Evolutionary conservation across 2,888 invertebrate species (phyloP).

Genomic region (Sesia bembeciformis): DNA sequence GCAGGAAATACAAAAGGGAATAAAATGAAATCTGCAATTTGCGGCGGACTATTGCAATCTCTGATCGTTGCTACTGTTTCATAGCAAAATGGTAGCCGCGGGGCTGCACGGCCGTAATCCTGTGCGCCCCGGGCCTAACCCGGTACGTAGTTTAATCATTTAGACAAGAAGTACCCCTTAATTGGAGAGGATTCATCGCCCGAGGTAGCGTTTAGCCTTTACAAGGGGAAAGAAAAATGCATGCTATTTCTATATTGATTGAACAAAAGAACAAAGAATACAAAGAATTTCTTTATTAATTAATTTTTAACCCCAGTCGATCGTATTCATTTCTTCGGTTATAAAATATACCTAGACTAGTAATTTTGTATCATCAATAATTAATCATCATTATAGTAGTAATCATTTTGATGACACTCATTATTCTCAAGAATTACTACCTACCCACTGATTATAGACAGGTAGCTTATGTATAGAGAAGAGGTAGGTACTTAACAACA

Average conservation of each 20-base stretch:
- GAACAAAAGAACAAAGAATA: not conserved
- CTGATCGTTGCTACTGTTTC: constrained; percentile 37
- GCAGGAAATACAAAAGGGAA: not conserved
- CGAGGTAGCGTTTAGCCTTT: constrained; percentile 19
- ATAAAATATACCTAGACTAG: no score
- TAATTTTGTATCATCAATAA: no score
- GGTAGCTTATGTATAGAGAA: no score
- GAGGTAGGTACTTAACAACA: no score
- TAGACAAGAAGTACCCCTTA: constrained; percentile 56
- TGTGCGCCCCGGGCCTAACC: constrained; percentile 32
- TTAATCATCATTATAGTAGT: no score
- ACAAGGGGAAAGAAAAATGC: not conserved
- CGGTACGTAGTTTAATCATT: constrained; percentile 45
- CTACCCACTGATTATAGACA: no score
- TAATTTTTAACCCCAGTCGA: no score
- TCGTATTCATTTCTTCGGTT: no score
- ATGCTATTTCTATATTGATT: not conserved
- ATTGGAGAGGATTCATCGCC: constrained; percentile 51
- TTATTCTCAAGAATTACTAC: no score
- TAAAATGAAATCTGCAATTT: not conserved
- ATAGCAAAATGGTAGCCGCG: constrained; percentile 29
- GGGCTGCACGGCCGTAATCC: constrained; percentile 12
- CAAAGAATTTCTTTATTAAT: no score
- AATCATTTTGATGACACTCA: no score
- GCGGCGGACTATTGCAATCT: not conserved